Evolutionary conservation across 2,797 vertebrate genomes (phyloP), one percentile per base, ranked within the genome.

Genomic region (Tarsius wallacei): DNA sequence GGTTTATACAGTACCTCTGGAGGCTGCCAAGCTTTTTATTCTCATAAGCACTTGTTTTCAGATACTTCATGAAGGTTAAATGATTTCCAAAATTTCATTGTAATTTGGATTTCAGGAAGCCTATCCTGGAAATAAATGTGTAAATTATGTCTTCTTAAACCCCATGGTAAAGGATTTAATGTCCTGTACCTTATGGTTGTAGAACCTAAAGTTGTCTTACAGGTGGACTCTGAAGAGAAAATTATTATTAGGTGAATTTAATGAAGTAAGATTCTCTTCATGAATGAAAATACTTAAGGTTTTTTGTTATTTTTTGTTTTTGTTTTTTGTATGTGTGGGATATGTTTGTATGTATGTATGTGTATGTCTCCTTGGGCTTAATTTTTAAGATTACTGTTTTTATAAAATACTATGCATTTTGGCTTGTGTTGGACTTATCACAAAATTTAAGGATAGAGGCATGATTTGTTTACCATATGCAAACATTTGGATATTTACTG

Each of bases 21-120:
- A 94, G 14, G 33, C 16, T 73, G 12, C 36, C 51, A 91, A 22
- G 0, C 3, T 76, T 89, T 94, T 80, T 19, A 59, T 87, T 78
- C 11, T 80, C 36, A 7, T 33, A 66, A 68, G 19, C 1, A 63
- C 17, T 95, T 91, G 92, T 76, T 88, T 90, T 95, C 68, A 86
- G n/a, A 71, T 77, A 22, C 7, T 31, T 64, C 12, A 55, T 66
- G 24, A 90, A 73, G 9, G 5, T 74, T 91, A 94, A 80, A 85
- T 51, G 36, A n/a, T 95, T 81, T 77, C 0, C 8, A 93, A 94
- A 91, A 73, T 15, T 36, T 73, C 15, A 49, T 76, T 86, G 47
- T 1, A 88, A 68, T 88, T 95, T 78, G 81, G 47, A 51, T 63
- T 68, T 84, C 5, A 26, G 55, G 70, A 95, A 68, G 1, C 2